A percentile compares a stretch with the other conserved stretches of the same genome.
Conservation (phyloP, 2,888 invertebrate genomes). For the Tinea trinotella region DNA sequence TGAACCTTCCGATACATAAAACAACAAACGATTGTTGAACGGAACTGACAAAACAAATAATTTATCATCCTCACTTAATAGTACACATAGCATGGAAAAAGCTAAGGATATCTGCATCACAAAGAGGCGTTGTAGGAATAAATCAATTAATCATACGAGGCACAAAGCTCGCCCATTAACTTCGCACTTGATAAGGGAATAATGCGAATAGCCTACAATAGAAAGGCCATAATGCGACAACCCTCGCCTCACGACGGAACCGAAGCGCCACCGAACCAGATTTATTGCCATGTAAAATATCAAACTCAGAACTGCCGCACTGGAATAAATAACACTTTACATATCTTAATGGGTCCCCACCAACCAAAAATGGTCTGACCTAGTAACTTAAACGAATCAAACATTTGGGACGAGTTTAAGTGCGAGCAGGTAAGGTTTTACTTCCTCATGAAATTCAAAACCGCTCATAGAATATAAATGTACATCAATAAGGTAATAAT, state of each 20-base stretch:
- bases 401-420: not conserved
- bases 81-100: constrained; percentile 37
- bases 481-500: constrained; percentile 5
- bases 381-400: not conserved
- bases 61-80: constrained; percentile 50
- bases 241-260: constrained; percentile 30
- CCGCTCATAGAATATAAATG: not conserved
- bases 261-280: constrained; percentile 38
- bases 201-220: constrained; percentile 60
- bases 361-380: not conserved
- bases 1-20: not conserved
- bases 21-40: constrained; percentile 27
- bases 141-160: constrained; percentile 67
- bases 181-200: constrained; percentile 68
- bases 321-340: constrained; percentile 14
- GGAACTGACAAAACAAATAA: constrained; percentile 30
- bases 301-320: constrained; percentile 33
- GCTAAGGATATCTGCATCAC: constrained; percentile 65
- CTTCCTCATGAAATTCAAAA: not conserved
- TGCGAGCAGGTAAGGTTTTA: not conserved
- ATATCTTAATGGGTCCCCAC: not conserved
- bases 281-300: constrained; percentile 53
- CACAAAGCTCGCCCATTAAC: constrained; percentile 69
- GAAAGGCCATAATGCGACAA: constrained; percentile 52
- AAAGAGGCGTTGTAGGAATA: constrained; percentile 54